Conservation (phyloP, 1,140 invertebrate genomes). For the Psilanteris sp. region DNA sequence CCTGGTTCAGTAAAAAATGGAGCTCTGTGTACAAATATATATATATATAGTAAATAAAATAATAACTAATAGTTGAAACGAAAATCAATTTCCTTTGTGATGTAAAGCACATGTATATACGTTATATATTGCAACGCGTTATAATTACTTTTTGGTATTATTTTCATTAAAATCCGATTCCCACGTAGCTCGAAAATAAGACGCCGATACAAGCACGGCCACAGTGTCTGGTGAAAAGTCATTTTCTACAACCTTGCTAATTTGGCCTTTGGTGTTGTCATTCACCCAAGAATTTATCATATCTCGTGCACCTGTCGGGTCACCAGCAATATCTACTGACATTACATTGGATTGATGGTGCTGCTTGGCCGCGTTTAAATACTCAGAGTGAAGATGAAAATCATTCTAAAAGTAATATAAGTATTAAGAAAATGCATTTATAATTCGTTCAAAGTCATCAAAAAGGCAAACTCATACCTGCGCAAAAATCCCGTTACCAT, state of each 20-base stretch:
- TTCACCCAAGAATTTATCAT: conserved; percentile 8
- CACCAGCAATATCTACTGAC: not conserved
- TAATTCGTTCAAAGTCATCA: too few relatives aligned
- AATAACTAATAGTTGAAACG: too few relatives aligned
- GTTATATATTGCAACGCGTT: too few relatives aligned
- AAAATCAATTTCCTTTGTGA: too few relatives aligned
- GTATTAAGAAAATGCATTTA: not conserved
- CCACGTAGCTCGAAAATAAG: conserved; percentile 11
- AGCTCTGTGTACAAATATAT: too few relatives aligned
- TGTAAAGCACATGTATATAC: too few relatives aligned
- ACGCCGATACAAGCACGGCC: conserved; percentile 1
- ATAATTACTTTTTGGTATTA: not conserved
- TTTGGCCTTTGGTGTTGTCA: conserved; percentile 2
- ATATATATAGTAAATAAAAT: too few relatives aligned
- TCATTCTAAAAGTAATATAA: conserved; percentile 1
- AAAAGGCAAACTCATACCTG: not conserved
- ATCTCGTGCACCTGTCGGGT: not conserved
- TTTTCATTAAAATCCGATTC: not conserved
- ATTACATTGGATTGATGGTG: not conserved
- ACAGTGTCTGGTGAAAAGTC: not conserved
- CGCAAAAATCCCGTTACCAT: conserved; percentile 4
- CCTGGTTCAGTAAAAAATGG: too few relatives aligned
- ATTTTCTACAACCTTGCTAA: not conserved
- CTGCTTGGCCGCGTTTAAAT: not conserved
- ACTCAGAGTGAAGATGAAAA: not conserved